Evolutionary conservation across 2,113 vertebrate genomes (phyloP).

Genomic region (Vombatus ursinus): DNA sequence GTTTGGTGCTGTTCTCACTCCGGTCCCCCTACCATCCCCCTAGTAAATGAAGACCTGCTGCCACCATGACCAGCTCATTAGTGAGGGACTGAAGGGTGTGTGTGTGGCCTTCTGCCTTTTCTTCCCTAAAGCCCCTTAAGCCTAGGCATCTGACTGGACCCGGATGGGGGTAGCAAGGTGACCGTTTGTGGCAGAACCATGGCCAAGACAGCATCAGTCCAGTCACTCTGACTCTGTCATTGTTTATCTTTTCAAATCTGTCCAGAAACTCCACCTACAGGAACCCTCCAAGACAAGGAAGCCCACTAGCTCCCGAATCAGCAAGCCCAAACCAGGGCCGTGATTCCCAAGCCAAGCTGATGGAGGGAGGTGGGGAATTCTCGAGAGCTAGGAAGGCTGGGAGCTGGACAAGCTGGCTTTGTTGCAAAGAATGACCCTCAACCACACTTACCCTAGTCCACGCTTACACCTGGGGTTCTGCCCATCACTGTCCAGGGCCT

Average conservation of each 20-base stretch:
- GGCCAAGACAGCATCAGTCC: background rate
- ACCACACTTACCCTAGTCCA: conserved; percentile 92
- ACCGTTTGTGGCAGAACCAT: background rate
- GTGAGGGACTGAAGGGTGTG: background rate
- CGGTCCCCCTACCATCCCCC: background rate
- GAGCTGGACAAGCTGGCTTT: background rate
- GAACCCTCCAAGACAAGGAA: background rate
- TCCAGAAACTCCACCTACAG: conserved; percentile 9
- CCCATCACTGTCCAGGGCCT: conserved; percentile 93
- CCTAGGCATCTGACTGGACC: background rate
- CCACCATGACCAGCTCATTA: background rate
- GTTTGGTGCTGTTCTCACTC: too few species aligned
- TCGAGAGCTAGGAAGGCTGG: background rate
- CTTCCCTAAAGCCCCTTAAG: background rate
- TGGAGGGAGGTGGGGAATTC: background rate
- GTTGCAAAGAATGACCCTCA: background rate
- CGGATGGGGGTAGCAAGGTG: background rate
- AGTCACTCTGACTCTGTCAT: background rate
- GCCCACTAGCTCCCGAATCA: background rate
- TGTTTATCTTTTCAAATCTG: conserved; percentile 21
- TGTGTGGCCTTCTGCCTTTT: background rate
- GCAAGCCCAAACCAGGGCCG: background rate
- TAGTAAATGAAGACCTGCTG: background rate
- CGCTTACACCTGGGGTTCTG: conserved; percentile 95
- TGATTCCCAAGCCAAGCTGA: background rate